Evolutionary conservation across 2,888 invertebrate genomes (phyloP).

Genomic region (Halictus ligatus): DNA sequence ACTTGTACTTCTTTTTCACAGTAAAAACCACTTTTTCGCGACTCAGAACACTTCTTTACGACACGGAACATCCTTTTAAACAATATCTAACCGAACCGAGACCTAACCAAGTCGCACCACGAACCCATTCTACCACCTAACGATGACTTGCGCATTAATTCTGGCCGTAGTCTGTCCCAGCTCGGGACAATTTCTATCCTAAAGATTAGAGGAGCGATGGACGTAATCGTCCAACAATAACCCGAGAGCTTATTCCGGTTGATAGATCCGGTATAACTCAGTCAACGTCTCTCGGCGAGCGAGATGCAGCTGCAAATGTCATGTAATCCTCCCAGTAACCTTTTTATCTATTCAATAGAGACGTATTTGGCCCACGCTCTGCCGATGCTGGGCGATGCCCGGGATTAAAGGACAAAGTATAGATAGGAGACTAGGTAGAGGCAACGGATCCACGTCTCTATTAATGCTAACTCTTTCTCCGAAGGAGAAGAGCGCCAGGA

Average conservation of each 20-base stretch:
- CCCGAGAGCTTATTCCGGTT: not conserved
- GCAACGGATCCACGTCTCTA: not conserved
- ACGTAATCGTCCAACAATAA: not conserved
- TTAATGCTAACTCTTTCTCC: constrained; percentile 13
- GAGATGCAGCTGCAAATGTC: not conserved
- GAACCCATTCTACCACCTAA: too few relatives aligned
- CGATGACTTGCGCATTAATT: not conserved
- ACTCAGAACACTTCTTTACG: not conserved
- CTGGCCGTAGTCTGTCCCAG: not conserved
- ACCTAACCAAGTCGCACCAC: not conserved
- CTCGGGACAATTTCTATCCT: not conserved
- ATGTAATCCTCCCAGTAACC: not conserved
- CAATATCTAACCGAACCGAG: not conserved
- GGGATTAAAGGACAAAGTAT: constrained; percentile 23
- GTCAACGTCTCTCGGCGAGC: not conserved
- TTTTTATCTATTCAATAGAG: constrained; percentile 4
- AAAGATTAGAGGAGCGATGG: not conserved
- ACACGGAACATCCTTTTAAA: not conserved
- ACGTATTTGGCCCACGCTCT: not conserved
- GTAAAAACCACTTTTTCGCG: not conserved
- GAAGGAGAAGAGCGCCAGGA: not conserved
- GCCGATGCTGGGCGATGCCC: not conserved
- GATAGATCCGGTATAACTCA: not conserved
- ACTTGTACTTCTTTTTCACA: not conserved
- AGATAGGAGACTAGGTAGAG: not conserved